Evolutionary conservation across 2,797 vertebrate species (phyloP), one percentile per base, ranked within the genome.

Genomic region (Rallus crepitans): DNA sequence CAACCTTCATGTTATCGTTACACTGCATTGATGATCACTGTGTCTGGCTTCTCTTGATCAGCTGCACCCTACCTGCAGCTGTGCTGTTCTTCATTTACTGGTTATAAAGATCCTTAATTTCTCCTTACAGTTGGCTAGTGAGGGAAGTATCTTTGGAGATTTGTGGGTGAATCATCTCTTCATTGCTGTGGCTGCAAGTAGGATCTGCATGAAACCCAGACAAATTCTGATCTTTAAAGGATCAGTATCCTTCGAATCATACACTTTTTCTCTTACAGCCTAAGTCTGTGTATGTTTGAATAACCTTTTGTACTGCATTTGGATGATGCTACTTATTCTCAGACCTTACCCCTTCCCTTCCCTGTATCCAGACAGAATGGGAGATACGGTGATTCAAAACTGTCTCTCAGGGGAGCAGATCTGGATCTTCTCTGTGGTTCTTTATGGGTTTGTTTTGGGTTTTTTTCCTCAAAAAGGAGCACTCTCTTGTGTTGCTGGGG

Each of bases 101-200:
- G 48, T 86, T 70, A 37, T 37, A 47, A 77, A n/a, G 40, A 59
- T 56, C 53, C 87, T 71, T 30, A 18, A 15, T 83, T 82, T 89
- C 47, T 95, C 90, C 15, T 25, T 91, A 31, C 31, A 37, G 48
- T 42, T 82, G 59, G 56, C 61, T 89, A 64, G 59, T 72, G 65
- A 84, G n/a, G 39, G 42, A 68, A 48, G 21, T 86, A 50, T 15
- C 72, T 88, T 80, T 20, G 65, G 65, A 63, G 63, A 88, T 23
- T 17, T 75, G 17, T 48, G 25, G 18, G 28, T 94, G 52, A 88
- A 70, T 93, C 56, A 66, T 89, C 18, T 82, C 56, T 89, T 90
- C 78, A 66, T 68, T 82, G 50, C 53, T 71, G 33, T 79, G 60
- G 12, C 75, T 90, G 25, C 48, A 77, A 90, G 68, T 37, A 83